Evolutionary conservation across 30 jellyfish, hydroid and myxozoan genomes (phyloP).

Genomic region (Phacellophora camtschatica): DNA sequence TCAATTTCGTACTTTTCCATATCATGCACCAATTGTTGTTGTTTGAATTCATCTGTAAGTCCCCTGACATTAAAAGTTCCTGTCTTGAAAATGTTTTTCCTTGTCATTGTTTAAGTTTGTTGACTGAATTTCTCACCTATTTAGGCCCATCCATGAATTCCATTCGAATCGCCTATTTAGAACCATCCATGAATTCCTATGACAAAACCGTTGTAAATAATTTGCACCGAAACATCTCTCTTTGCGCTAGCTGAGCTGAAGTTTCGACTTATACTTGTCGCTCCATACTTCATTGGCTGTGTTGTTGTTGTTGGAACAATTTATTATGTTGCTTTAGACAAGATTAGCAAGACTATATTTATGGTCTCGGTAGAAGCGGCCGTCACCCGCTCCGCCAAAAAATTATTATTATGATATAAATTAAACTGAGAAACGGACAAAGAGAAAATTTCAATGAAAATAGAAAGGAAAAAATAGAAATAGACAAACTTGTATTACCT

Average conservation of each 20-base stretch:
- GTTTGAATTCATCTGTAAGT: not conserved
- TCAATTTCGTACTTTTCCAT: not conserved
- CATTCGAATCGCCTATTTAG: too few relatives aligned
- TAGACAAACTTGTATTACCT: too few relatives aligned
- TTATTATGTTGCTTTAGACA: conserved; percentile 34
- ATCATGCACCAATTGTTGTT: not conserved
- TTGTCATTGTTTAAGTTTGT: not conserved
- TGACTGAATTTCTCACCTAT: not conserved
- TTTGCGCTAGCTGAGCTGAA: not conserved
- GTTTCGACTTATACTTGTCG: not conserved
- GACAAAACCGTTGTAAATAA: not conserved
- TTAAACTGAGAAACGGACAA: too few relatives aligned
- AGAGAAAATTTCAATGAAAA: too few relatives aligned
- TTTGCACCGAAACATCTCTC: not conserved
- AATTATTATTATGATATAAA: too few relatives aligned
- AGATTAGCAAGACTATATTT: not conserved
- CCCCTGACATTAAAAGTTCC: conserved; percentile 19
- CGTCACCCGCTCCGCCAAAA: not conserved
- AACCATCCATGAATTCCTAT: not conserved
- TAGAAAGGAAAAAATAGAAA: too few relatives aligned
- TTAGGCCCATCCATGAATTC: conserved; percentile 7
- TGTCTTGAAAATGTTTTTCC: not conserved
- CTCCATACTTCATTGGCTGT: not conserved
- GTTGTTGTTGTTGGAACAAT: not conserved
- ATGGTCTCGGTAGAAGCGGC: not conserved